phyloP scores from a whole-genome alignment of 2,113 vertebrate genomes.

The Hystrix brachyura region DNA sequence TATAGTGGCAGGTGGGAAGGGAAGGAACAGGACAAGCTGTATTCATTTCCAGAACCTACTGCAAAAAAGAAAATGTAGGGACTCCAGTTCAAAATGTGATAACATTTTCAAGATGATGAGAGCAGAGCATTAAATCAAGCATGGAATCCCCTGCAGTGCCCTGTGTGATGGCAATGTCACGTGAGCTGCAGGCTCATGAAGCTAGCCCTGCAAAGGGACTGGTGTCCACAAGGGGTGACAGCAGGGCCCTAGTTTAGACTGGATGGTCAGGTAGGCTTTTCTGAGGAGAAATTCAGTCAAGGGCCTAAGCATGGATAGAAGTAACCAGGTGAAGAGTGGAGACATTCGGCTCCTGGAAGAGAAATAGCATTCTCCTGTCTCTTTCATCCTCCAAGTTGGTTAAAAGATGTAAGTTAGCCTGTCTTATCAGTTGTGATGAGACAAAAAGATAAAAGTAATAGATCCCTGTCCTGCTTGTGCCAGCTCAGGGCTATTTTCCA shows the following conservation, averaged over 20 bases:
- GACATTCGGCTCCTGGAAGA: neutral
- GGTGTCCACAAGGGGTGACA: neutral
- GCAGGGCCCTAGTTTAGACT: neutral
- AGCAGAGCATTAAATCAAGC: neutral
- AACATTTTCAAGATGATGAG: neutral
- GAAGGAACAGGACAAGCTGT: neutral
- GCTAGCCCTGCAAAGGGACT: neutral
- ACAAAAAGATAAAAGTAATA: conserved; percentile 59
- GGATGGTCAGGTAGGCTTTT: neutral
- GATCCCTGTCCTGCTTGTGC: conserved; percentile 43
- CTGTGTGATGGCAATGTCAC: neutral
- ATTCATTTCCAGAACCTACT: neutral
- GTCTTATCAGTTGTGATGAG: conserved; percentile 5
- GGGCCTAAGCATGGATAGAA: neutral
- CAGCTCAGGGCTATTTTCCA: conserved; percentile 42
- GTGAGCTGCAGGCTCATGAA: neutral
- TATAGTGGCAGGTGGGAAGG: neutral
- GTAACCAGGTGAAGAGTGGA: neutral
- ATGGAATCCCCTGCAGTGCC: neutral
- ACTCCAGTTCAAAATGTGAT: neutral
- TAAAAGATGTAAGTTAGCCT: neutral
- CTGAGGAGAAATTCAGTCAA: neutral
- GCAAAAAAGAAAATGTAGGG: conserved; percentile 35
- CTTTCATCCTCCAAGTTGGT: neutral
- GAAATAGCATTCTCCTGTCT: neutral